A percentile compares a stretch with the other conserved stretches of the same genome.
Evolutionary conservation across 92 coral and sea anemone species (phyloP).

Genomic region (Galaxea fascicularis): DNA sequence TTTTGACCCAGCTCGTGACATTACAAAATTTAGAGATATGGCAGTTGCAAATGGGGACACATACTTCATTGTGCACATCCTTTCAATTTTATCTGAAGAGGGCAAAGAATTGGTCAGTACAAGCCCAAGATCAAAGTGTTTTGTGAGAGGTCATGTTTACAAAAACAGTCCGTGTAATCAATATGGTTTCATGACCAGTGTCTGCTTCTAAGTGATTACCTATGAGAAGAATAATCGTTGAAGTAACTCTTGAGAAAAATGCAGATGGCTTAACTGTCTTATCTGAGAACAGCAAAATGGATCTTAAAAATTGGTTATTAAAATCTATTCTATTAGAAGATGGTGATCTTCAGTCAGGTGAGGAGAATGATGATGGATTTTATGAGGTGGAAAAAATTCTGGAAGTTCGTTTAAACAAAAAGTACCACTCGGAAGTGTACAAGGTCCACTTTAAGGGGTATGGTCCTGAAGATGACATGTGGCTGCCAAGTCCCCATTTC

Average conservation of each 20-base stretch:
- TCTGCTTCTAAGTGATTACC: not conserved
- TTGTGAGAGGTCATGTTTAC: too few species aligned
- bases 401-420: not conserved
- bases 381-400: too few species aligned
- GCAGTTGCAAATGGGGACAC: slow-evolving; percentile 18
- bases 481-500: not conserved
- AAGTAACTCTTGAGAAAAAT: not conserved
- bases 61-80: too few species aligned
- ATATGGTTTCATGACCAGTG: not conserved
- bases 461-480: too few species aligned
- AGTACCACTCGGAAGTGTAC: slow-evolving; percentile 5
- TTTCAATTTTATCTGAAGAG: too few species aligned
- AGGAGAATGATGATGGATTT: not conserved
- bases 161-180: not conserved
- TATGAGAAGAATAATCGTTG: not conserved
- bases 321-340: not conserved
- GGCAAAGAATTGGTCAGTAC: too few species aligned
- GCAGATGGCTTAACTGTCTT: not conserved
- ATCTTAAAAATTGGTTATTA: not conserved
- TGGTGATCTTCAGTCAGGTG: not conserved
- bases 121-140: too few species aligned
- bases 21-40: slow-evolving; percentile 39
- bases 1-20: slow-evolving; percentile 22
- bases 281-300: not conserved
- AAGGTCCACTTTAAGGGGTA: not conserved